Conservation (phyloP, 2,113 vertebrate species). For the Onychorhynchus coronatus region DNA sequence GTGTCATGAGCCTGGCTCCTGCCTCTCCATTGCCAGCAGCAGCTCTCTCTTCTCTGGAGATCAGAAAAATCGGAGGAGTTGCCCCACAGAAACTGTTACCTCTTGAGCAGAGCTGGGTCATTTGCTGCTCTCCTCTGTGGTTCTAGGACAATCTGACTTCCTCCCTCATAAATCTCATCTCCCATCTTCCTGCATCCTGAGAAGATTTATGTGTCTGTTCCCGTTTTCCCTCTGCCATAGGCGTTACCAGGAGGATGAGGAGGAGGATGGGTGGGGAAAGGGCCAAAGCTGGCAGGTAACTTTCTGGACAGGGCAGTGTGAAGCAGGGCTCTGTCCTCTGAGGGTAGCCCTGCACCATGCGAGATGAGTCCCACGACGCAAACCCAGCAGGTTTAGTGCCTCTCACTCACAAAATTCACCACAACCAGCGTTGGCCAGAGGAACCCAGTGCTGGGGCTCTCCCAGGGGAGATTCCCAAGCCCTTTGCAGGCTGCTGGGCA, state of each 20-base stretch:
- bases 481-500: neutral
- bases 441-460: neutral
- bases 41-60: neutral
- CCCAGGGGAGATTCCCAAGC: neutral
- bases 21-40: neutral
- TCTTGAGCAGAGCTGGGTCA: neutral
- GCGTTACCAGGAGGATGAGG: neutral
- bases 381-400: neutral
- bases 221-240: neutral
- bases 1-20: neutral
- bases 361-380: neutral
- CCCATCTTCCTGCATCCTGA: neutral
- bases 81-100: neutral
- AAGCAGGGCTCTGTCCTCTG: neutral
- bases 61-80: neutral
- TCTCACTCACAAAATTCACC: neutral
- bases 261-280: neutral
- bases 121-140: neutral
- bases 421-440: neutral
- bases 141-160: slow-evolving; percentile 7
- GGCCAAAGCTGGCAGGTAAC: neutral
- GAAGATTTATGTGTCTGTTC: slow-evolving; percentile 55
- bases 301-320: neutral
- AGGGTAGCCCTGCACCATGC: neutral
- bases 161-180: slow-evolving; percentile 52